A percentile compares a stretch with the other conserved stretches of the same genome.
Evolutionary conservation across 1,140 invertebrate genomes (phyloP).

Genomic region (Stenopsyche tienmushanensis): DNA sequence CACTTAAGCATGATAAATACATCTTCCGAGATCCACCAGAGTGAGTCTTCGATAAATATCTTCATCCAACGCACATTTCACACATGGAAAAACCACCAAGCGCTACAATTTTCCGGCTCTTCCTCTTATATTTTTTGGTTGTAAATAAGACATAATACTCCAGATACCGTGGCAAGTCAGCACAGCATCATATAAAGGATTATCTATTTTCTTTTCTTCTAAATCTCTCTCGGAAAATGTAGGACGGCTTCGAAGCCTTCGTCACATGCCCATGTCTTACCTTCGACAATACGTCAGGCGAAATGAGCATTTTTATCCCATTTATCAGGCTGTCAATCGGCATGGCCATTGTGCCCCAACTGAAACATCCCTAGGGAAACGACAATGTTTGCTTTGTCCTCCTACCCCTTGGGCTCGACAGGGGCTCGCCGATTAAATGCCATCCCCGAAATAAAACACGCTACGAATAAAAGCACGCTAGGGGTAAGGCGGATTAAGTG

Average conservation of each 20-base stretch:
- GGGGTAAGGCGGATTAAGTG: neutral
- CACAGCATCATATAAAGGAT: neutral
- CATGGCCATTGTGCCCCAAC: conserved; percentile 3
- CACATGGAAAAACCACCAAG: no score
- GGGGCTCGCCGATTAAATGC: neutral
- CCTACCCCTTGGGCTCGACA: neutral
- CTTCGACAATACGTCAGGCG: no score
- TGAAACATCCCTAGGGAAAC: neutral
- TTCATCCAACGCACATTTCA: no score
- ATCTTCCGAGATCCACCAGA: no score
- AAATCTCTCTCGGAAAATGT: neutral
- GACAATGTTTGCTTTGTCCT: conserved; percentile 3
- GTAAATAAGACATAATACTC: neutral
- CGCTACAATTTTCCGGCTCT: no score
- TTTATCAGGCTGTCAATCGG: conserved; percentile 8
- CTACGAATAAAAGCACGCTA: neutral
- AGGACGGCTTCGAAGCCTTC: neutral
- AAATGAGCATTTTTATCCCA: conserved; percentile 10
- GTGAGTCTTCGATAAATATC: no score
- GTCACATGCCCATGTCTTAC: neutral
- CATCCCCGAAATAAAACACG: neutral
- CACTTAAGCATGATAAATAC: no score
- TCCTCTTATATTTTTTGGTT: neutral
- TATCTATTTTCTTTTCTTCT: neutral
- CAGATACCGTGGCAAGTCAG: neutral